Percentiles rank a stretch among this genome's conserved stretches.
phyloP scores from a whole-genome alignment of 2,113 vertebrate genomes.

The Pristiophorus japonicus region DNA sequence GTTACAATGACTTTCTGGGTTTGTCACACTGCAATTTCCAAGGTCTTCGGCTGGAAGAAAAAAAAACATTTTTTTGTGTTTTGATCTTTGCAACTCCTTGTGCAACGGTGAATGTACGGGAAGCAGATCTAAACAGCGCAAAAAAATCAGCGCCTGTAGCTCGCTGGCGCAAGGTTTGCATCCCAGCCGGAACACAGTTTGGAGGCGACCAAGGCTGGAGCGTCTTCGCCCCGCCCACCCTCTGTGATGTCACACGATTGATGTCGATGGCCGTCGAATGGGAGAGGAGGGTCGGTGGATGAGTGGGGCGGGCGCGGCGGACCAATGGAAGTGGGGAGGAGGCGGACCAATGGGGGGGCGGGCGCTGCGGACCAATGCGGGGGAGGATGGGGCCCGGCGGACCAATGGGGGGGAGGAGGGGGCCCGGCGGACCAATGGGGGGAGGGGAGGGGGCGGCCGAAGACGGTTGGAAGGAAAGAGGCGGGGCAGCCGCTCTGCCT shows the following conservation, averaged over 20 bases:
- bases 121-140: too few species aligned
- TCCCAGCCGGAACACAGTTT: background rate
- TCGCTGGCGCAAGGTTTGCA: background rate
- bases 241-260: background rate
- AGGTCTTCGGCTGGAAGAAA: background rate
- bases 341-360: background rate
- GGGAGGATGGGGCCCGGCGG: too few species aligned
- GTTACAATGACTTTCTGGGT: background rate
- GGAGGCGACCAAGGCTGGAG: background rate
- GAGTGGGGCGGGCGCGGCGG: background rate
- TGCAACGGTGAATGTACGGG: too few species aligned
- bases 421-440: background rate
- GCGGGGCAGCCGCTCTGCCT: background rate
- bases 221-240: background rate
- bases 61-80: background rate
- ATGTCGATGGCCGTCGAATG: background rate
- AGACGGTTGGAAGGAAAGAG: background rate
- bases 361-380: too few species aligned
- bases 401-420: background rate
- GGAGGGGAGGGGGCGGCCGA: too few species aligned
- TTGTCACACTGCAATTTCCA: background rate
- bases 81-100: background rate
- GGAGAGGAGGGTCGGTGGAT: too few species aligned
- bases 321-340: background rate
- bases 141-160: background rate